Evolutionary conservation across 2,888 invertebrate genomes (phyloP), one percentile per base, ranked within the genome.

Genomic region (Druceiella hillmani): DNA sequence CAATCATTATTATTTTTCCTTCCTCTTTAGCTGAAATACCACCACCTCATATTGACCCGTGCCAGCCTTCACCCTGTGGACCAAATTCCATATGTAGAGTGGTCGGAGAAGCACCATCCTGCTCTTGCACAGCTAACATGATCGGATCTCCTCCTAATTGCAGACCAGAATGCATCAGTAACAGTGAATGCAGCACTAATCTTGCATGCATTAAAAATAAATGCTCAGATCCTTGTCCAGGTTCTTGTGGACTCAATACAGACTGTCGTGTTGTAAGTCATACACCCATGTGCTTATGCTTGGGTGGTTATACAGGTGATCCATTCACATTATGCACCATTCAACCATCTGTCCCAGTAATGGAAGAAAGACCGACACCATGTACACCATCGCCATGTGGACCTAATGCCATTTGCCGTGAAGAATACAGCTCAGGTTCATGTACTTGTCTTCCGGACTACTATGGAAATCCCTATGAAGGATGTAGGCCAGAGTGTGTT

Each of bases 401-500:
- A 26, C 63, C 76, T 2, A 81, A 82, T 61, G 79, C 82, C 11
- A 54, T 74, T 40, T 83, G 81, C 51, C 71, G 70, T 52, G 77
- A 76, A 56, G 75, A 74, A 48, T 74, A 74, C 41, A 67, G 66
- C 17, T 76, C 76, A 34, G 78, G 79, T 52, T 70, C 83, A 4
- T 87, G 87, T 52, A 75, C 76, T 43, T 88, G 87, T 54, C 56
- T 79, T 24, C 70, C 78, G 9, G 82, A 81, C 31, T 83, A 79
- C 54, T 72, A 75, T 46, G 87, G 87, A 36, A 83, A 87, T 63
- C 85, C 87, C 11, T 84, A 85, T 49, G 81, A 82, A 62, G 80
- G 80, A 17, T 86, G 85, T 53, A 70, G 81, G 43, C 83, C 83
- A 5, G 84, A 85, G 61, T 86, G 85, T 59, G 60, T 76, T 2